Evolutionary conservation across 1,140 invertebrate species (phyloP).

Genomic region (Polypedilum pembai): DNA sequence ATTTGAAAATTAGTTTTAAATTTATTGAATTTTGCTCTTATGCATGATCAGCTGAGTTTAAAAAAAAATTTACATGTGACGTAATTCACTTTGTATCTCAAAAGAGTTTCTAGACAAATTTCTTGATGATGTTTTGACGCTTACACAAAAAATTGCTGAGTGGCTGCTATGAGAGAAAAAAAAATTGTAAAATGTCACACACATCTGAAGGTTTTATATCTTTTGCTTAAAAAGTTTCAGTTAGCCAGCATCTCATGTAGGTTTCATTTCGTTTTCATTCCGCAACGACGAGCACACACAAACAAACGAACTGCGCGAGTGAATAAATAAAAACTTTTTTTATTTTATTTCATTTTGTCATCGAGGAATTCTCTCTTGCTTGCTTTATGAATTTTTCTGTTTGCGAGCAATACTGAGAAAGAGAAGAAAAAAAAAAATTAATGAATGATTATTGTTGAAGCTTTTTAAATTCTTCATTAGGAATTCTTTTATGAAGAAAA

Average conservation of each 20-base stretch:
- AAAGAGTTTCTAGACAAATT: not conserved
- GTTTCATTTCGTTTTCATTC: not conserved
- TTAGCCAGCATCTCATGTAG: not conserved
- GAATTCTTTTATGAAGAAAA: no score
- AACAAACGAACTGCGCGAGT: slow-evolving; percentile 10
- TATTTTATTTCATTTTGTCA: not conserved
- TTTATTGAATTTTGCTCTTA: not conserved
- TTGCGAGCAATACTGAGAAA: no score
- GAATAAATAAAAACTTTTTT: not conserved
- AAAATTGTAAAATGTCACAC: slow-evolving; percentile 5
- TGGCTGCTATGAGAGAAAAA: not conserved
- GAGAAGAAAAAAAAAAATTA: no score
- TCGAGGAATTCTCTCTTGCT: not conserved
- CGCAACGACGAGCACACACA: not conserved
- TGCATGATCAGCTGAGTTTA: not conserved
- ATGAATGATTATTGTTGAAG: no score
- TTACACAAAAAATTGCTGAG: not conserved
- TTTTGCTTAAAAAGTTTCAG: not conserved
- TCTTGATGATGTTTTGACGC: not conserved
- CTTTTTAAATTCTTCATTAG: no score
- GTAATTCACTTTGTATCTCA: not conserved
- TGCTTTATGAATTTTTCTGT: no score
- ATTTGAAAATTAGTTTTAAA: not conserved
- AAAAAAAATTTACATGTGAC: not conserved
- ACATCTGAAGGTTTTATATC: not conserved